Evolutionary conservation across 2,113 vertebrate species (phyloP), one percentile per base, ranked within the genome.

Genomic region (Percina caprodes): DNA sequence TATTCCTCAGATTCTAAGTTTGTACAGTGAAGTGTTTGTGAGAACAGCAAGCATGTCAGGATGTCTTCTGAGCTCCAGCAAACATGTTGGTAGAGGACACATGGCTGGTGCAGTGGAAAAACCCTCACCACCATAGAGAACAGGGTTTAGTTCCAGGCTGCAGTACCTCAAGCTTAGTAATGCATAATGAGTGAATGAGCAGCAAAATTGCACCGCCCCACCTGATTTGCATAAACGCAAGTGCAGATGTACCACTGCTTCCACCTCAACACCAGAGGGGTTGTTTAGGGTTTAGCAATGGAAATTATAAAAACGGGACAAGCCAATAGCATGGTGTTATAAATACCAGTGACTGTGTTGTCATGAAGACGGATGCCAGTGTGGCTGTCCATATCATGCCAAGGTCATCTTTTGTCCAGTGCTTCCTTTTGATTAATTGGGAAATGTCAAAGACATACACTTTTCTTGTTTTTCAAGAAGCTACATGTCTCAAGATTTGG

Each of bases 101-200:
- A 67, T 72, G 71, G 60, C 71, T 71, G 76, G 58, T 65, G 58
- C 51, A 21, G 35, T 16, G 2, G 68, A 54, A 74, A 73, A 75
- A 54, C 77, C 3, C 52, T 74, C 46, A 39, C 21, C 60, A 45
- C 58, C 14, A 6, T 70, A 69, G 56, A 52, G 26, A 74, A 45
- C 69, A 52, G 9, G 11, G 46, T 75, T 82, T 71, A 19, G 56
- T 72, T 61, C 48, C 80, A 79, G 75, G 55, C 0, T 4, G 35
- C 74, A 63, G 19, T 10, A 24, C 69, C 58, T 74, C 46, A 46
- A 61, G 69, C 63, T 60, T 49, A 23, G 35, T 61, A 52, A 68
- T 73, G 55, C 71, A 73, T 79, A 84, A 79, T 77, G 55, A 69
- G 62, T 54, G 63, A 80, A 42, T 77, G 26, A 80, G 69, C 35